Evolutionary conservation across 2,888 invertebrate species (phyloP).

Genomic region (Caprella mutica): DNA sequence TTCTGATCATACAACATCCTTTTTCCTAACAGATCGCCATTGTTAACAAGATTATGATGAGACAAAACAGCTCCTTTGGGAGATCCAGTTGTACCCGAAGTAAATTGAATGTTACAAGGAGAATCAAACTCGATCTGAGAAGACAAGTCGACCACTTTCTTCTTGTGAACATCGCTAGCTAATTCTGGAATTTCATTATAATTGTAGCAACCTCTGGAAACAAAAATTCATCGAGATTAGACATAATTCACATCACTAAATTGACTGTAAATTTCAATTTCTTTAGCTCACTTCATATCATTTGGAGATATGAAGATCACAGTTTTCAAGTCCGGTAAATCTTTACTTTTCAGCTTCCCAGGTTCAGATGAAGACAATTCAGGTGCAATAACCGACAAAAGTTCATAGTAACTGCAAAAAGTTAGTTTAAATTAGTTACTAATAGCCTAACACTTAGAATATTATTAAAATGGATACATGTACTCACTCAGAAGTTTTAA

Average conservation of each 20-base stretch:
- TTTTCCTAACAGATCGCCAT: conserved; percentile 53
- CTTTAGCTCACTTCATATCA: too few species aligned
- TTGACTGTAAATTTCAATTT: too few species aligned
- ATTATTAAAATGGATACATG: too few species aligned
- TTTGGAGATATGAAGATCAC: conserved; percentile 50
- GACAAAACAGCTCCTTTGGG: conserved; percentile 64
- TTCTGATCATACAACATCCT: conserved; percentile 43
- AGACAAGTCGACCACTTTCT: conserved; percentile 44
- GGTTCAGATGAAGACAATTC: conserved; percentile 45
- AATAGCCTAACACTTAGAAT: too few species aligned
- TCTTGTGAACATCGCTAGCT: conserved; percentile 40
- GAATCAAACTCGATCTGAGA: conserved; percentile 52
- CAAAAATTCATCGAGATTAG: not conserved
- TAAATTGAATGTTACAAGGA: conserved; percentile 66
- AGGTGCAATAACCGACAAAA: conserved; percentile 51
- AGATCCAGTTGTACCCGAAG: conserved; percentile 71
- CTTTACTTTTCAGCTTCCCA: conserved; percentile 44
- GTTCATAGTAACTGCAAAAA: conserved; percentile 47
- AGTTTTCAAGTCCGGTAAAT: conserved; percentile 46
- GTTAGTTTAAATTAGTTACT: too few species aligned
- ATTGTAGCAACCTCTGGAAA: conserved; percentile 43
- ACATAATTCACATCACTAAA: too few species aligned
- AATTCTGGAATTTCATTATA: conserved; percentile 45
- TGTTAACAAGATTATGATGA: conserved; percentile 65
- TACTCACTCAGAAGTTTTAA: conserved; percentile 52